These are phyloP conservation scores for Pachymerium ferrugineum DNA, from an alignment of 2,888 invertebrate species.

Conservation along the genomic window DNA sequence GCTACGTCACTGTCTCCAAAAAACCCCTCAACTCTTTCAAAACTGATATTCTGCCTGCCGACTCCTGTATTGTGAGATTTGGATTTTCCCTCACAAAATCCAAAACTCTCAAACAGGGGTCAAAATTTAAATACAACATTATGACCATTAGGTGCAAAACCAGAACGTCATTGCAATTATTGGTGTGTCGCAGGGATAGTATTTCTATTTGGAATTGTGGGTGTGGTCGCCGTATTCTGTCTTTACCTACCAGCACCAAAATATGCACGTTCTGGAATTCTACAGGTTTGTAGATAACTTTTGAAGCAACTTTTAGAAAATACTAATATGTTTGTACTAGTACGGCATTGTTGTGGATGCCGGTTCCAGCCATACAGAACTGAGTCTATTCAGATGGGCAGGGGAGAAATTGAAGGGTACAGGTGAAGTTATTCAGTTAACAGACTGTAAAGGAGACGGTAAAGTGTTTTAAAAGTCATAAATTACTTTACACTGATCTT, in stretches of 20 bases:
- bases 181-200: background rate
- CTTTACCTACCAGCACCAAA: background rate
- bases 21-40: too few species aligned
- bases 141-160: background rate
- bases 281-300: background rate
- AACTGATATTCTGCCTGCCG: too few species aligned
- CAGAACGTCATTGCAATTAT: background rate
- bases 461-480: conserved; percentile 17
- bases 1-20: too few species aligned
- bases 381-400: conserved; percentile 51
- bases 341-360: conserved; percentile 54
- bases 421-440: conserved; percentile 44
- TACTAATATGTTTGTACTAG: too few species aligned
- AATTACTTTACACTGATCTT: background rate
- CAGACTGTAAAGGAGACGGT: conserved; percentile 42
- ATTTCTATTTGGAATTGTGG: background rate
- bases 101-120: too few species aligned
- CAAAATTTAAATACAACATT: too few species aligned
- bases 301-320: too few species aligned
- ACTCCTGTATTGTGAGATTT: too few species aligned
- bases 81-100: too few species aligned
- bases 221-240: background rate
- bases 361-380: conserved; percentile 52
- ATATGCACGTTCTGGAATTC: background rate
- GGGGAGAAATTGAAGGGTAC: conserved; percentile 49